Evolutionary conservation across 1,140 invertebrate genomes (phyloP).

Genomic region (Chlorops oryzae): DNA sequence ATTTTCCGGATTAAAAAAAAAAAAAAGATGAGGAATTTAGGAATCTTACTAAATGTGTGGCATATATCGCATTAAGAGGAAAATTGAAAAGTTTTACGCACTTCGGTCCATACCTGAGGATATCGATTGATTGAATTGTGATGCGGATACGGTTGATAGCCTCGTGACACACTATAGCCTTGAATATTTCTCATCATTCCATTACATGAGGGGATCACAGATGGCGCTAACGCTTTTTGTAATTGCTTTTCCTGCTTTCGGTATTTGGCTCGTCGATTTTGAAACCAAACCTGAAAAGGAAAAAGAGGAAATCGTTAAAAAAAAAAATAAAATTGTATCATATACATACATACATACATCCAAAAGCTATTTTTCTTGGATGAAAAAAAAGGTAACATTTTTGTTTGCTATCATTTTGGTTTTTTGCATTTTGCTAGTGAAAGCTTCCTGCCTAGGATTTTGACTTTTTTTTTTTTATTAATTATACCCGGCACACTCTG

Average conservation of each 20-base stretch:
- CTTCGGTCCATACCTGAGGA: conserved; percentile 66
- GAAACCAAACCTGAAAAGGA: conserved; percentile 63
- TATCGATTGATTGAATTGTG: conserved; percentile 90
- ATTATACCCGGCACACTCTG: too few species aligned
- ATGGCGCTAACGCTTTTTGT: conserved; percentile 86
- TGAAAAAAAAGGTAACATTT: too few species aligned
- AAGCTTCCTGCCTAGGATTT: too few species aligned
- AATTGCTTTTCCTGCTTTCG: conserved; percentile 97
- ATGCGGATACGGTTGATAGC: conserved; percentile 90
- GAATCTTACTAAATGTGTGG: too few species aligned
- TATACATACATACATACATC: too few species aligned
- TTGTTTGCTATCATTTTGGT: too few species aligned
- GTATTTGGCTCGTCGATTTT: conserved; percentile 96
- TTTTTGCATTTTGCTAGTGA: too few species aligned
- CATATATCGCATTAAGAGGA: too few species aligned
- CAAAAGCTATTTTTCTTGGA: too few species aligned
- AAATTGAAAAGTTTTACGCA: not conserved
- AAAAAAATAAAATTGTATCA: not conserved
- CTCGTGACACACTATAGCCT: conserved; percentile 70
- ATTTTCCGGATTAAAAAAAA: too few species aligned
- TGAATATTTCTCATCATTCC: conserved; percentile 97
- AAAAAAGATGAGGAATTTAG: too few species aligned
- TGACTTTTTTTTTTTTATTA: conserved; percentile 5
- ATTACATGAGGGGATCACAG: conserved; percentile 86
- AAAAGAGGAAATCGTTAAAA: not conserved